Base-by-base conservation (phyloP, 2,888 invertebrate species). In the Drosophila nr. perissopoda region DNA sequence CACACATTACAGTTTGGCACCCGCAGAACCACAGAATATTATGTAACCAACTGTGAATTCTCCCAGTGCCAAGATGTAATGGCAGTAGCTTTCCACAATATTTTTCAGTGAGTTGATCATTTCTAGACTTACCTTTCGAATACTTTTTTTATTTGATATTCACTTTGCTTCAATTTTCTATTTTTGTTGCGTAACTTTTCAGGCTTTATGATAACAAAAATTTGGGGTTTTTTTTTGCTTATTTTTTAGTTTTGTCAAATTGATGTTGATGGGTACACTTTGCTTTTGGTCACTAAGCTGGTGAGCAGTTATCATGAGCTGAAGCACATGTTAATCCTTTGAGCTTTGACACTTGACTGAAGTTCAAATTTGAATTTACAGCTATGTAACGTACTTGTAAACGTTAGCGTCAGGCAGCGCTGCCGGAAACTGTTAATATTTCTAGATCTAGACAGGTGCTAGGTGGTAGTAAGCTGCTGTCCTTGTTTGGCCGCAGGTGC, bases 31-130 rank as follows among this genome's bases (percentile, higher is more conserved):
- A 93, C 93, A 93, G 93, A 93, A 83, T 90, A 81, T 79, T 63
- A 59, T 57, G 60, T 81, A 82, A 80, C 76, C 86, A 89, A 93
- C 93, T 93, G 93, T 93, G 93, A 93, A 93, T 93, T 93, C 93
- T 93, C 93, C 93, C 93, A 93, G 93, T 93, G 93, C 93, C 93
- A 93, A 93, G 93, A 89, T 74, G 80, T 86, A 92, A 89, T 81
- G 81, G 72, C 73, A 78, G 86, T 27, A 16, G n/a, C 21, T 11
- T 42, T n/a, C 13, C 25, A 48, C 34, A 56, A 46, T 16, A 46
- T 54, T 25, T 34, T n/a, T 13, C 10, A 27, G 27, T 48, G 7
- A 34, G 11, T 56, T 58, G 10, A 68, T 58, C 5, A 57, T 33
- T 21, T 13, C 0, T n/a, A 21, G 21, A 46, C 69, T 58, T 69